Evolutionary conservation across 2,797 vertebrate genomes (phyloP).

Genomic region (Mareca strepera): DNA sequence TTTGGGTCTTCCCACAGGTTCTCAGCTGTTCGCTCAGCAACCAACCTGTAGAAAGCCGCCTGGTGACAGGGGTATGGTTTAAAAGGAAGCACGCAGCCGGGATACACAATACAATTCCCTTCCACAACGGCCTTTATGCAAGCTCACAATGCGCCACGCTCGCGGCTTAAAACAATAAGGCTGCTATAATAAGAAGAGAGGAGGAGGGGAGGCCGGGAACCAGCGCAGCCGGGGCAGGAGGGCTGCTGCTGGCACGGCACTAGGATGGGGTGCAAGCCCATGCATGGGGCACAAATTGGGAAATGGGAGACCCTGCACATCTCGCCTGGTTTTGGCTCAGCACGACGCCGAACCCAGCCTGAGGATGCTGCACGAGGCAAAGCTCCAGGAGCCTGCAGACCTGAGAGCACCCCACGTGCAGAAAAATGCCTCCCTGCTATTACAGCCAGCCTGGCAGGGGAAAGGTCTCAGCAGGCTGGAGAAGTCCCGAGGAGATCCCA

Average conservation of each 20-base stretch:
- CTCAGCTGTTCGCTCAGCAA: conserved; percentile 73
- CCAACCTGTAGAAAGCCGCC: conserved; percentile 69
- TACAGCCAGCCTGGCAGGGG: not conserved
- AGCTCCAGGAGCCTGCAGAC: rapidly evolving
- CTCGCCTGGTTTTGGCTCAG: not conserved
- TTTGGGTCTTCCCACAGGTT: conserved; percentile 79
- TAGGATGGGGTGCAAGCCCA: not conserved
- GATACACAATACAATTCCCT: conserved; percentile 51
- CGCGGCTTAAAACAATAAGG: conserved; percentile 41
- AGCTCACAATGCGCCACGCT: conserved; percentile 54
- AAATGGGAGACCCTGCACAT: not conserved
- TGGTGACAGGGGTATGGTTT: conserved; percentile 76
- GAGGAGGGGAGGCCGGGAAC: not conserved
- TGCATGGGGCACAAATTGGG: not conserved
- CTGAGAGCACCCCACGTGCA: rapidly evolving
- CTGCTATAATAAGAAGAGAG: conserved; percentile 18
- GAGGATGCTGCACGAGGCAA: not conserved
- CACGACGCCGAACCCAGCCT: rapidly evolving
- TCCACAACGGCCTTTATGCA: conserved; percentile 71
- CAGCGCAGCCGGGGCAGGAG: not conserved
- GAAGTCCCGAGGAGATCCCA: not conserved
- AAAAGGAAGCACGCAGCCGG: conserved; percentile 67
- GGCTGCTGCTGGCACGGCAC: not conserved
- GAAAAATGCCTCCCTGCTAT: rapidly evolving
- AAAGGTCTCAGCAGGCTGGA: not conserved